Evolutionary conservation across 2,888 invertebrate genomes (phyloP).

Genomic region (Tiliacea citrago): DNA sequence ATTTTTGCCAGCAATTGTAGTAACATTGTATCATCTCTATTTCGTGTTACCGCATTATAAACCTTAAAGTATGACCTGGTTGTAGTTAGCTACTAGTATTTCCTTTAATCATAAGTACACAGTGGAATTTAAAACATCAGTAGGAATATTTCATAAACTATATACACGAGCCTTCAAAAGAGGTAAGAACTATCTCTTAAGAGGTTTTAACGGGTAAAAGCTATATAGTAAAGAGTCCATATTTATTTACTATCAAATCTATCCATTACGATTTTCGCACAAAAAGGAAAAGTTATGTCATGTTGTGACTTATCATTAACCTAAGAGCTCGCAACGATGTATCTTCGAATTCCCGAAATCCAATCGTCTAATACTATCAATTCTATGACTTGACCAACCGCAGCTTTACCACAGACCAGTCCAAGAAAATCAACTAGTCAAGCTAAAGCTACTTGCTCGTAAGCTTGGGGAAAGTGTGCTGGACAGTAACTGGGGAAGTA

Average conservation of each 20-base stretch:
- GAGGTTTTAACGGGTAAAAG: not conserved
- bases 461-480: constrained; percentile 53
- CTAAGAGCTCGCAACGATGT: not conserved
- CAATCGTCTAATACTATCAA: not conserved
- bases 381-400: not conserved
- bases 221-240: not conserved
- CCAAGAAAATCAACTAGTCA: constrained; percentile 22
- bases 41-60: not conserved
- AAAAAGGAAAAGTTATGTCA: not conserved
- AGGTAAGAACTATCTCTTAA: not conserved
- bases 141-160: not conserved
- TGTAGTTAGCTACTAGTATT: not conserved
- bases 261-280: not conserved
- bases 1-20: not conserved
- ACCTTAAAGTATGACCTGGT: not conserved
- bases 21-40: not conserved
- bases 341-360: not conserved
- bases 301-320: not conserved
- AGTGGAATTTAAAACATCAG: not conserved
- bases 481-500: constrained; percentile 28
- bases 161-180: not conserved
- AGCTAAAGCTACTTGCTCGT: constrained; percentile 4
- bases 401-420: not conserved
- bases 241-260: not conserved
- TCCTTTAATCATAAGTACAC: not conserved